Evolutionary conservation across 2,113 vertebrate genomes (phyloP), one percentile per base, ranked within the genome.

Genomic region (Aptenodytes forsteri): DNA sequence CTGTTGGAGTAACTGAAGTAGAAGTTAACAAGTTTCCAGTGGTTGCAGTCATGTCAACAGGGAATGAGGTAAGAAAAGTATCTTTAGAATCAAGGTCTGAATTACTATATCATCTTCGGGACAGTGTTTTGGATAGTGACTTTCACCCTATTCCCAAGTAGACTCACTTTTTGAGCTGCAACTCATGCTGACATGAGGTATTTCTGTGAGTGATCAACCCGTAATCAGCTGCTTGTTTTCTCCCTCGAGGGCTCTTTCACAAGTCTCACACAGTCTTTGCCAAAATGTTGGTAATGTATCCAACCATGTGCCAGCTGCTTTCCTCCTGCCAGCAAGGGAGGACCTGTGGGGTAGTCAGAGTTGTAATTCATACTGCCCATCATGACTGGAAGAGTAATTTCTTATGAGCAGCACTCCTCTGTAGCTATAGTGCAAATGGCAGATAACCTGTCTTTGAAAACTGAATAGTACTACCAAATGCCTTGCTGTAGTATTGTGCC

Each of bases 11-110:
- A 98, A 99, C 99, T 7, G 99, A 99, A 98, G 99, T 99, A 98
- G 99, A 99, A 98, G 99, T 99, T 92, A 99, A 99, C 98, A 99
- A 99, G 97, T 99, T 99, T 97, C 99, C 99, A 26, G 99, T 99
- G 95, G 99, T 99, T 97, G 99, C 99, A 54, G 99, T 99, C 91
- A 99, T 99, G 99, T 99, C 99, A 90, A 99, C 99, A 97, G 99
- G 99, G 94, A 99, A 99, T 89, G 99, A 99, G 99, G 99, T 99
- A 98, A 98, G 96, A 94, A 96, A 88, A 82, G 34, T 84, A 71
- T 46, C 6, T 89, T 89, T 77, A 55, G 76, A 89, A 70, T 87
- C 55, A 59, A 38, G n/a, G 18, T 81, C 56, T 84, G n/a, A 89
- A 81, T 64, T 66, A 55, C 21, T 54, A 0, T 65, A 12, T 34